phyloP scores from a whole-genome alignment of 2,797 vertebrate species.

The Ctenopoma kingsleyae region DNA sequence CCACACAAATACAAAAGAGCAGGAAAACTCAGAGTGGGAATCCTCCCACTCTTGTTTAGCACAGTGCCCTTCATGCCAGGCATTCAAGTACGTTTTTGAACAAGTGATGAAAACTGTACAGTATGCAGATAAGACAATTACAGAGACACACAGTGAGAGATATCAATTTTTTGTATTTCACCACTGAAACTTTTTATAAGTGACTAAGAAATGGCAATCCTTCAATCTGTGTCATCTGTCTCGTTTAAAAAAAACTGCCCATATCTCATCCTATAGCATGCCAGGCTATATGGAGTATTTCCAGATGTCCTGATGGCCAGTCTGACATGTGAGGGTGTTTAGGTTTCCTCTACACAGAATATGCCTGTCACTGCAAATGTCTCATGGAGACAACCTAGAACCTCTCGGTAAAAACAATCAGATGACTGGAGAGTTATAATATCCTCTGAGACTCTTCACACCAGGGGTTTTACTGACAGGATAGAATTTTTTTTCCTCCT shows the following conservation, averaged over 20 bases:
- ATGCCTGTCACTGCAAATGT: conserved; percentile 56
- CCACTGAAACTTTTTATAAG: conserved; percentile 17
- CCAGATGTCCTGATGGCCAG: conserved; percentile 52
- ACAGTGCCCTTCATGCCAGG: conserved; percentile 29
- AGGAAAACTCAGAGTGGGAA: conserved; percentile 32
- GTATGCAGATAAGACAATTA: conserved; percentile 1
- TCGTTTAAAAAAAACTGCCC: not conserved
- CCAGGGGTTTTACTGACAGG: conserved; percentile 65
- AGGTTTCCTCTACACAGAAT: conserved; percentile 49
- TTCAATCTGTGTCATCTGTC: conserved; percentile 29
- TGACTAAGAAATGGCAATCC: conserved; percentile 31
- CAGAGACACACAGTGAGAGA: not conserved
- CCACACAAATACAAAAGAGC: conserved; percentile 51
- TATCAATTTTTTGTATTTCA: not conserved
- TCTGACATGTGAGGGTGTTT: conserved; percentile 53
- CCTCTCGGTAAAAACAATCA: conserved; percentile 65
- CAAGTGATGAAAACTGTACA: conserved; percentile 10
- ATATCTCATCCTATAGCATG: conserved; percentile 17
- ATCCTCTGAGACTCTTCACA: conserved; percentile 66
- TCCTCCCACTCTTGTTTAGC: conserved; percentile 54
- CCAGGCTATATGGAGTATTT: conserved; percentile 35
- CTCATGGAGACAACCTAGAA: conserved; percentile 53
- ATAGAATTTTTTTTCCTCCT: conserved; percentile 33
- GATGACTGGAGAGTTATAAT: conserved; percentile 67
- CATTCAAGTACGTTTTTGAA: conserved; percentile 5